Conservation (phyloP, 1,140 invertebrate genomes). For the Musca domestica region DNA sequence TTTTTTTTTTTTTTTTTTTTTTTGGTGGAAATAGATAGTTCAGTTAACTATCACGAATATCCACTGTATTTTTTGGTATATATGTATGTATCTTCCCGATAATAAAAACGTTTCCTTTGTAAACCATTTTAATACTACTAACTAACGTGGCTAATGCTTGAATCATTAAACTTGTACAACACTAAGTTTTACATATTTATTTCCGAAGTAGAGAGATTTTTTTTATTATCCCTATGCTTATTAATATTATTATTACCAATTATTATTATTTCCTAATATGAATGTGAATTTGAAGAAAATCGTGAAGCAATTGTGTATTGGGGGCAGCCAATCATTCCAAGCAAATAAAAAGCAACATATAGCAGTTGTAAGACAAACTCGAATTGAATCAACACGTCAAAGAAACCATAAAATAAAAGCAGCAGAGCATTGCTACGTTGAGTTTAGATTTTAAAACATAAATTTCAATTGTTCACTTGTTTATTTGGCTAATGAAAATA, state of each 20-base stretch:
- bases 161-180: constrained; percentile 2
- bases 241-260: constrained; percentile 45
- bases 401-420: neutral
- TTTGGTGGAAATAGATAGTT: too few relatives aligned
- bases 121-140: neutral
- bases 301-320: constrained; percentile 55
- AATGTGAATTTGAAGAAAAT: constrained; percentile 33
- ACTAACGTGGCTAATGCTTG: constrained; percentile 12
- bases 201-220: constrained; percentile 4
- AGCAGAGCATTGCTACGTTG: neutral
- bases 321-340: constrained; percentile 49
- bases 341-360: constrained; percentile 1
- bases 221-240: constrained; percentile 20
- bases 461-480: too few relatives aligned
- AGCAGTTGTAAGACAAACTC: neutral
- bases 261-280: constrained; percentile 18
- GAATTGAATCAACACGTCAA: constrained; percentile 17
- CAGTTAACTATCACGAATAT: too few relatives aligned
- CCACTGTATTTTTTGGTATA: too few relatives aligned
- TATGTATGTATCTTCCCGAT: too few relatives aligned
- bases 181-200: constrained; percentile 17
- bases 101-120: neutral
- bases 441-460: too few relatives aligned
- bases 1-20: too few relatives aligned
- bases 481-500: neutral